Evolutionary conservation across 53 echinoderm and acorn worm genomes (phyloP).

Genomic region (Echinarachnius parma): DNA sequence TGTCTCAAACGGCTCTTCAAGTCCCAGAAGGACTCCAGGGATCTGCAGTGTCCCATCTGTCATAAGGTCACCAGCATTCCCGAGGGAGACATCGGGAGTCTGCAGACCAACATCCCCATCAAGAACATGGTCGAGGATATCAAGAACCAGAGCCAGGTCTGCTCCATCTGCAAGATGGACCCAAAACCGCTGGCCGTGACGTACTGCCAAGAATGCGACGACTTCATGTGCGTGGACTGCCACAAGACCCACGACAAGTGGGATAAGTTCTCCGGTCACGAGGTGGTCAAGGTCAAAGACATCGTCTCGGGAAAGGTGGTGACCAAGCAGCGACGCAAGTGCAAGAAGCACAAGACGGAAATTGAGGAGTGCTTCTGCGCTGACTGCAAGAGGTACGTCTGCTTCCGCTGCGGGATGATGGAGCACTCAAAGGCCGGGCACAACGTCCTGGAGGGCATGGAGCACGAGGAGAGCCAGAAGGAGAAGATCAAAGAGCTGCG

Average conservation of each 20-base stretch:
- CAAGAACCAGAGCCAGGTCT: constrained; percentile 16
- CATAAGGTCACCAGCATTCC: constrained; percentile 1
- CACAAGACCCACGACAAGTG: constrained; percentile 31
- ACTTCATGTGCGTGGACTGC: constrained; percentile 28
- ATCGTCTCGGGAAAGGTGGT: constrained; percentile 15
- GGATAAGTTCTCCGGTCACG: constrained; percentile 12
- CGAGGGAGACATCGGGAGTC: background rate
- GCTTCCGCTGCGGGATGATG: constrained; percentile 38
- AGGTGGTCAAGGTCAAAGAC: constrained; percentile 13
- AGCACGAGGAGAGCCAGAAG: constrained; percentile 21
- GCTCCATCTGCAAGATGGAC: constrained; percentile 18
- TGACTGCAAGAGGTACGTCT: constrained; percentile 28
- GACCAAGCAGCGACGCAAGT: constrained; percentile 11
- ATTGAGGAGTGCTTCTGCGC: constrained; percentile 25
- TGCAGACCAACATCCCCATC: constrained; percentile 9
- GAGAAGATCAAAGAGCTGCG: constrained; percentile 20
- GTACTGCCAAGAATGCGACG: constrained; percentile 32
- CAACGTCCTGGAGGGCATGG: constrained; percentile 12
- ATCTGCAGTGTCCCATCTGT: constrained; percentile 23
- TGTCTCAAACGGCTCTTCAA: constrained; percentile 18
- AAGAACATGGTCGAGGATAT: constrained; percentile 29
- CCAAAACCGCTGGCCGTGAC: constrained; percentile 5
- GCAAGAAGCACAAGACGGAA: constrained; percentile 26
- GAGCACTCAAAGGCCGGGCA: constrained; percentile 21
- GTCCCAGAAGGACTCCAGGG: background rate